These are phyloP conservation scores for Habrosyne pyritoides DNA, from an alignment of 2,888 invertebrate genomes.

Conservation along the genomic window DNA sequence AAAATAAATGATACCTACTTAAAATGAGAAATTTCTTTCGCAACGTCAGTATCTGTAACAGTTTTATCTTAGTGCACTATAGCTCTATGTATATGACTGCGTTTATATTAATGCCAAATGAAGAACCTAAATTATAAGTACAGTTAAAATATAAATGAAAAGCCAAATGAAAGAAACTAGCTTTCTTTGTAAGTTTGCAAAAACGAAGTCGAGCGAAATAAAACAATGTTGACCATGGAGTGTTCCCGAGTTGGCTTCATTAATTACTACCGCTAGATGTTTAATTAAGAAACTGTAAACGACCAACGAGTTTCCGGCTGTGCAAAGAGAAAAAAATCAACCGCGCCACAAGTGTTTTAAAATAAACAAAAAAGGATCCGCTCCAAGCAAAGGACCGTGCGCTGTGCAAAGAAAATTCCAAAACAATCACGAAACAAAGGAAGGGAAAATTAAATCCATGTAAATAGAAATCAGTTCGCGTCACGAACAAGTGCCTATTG, in stretches of 20 bases:
- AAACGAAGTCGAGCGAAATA: constrained; percentile 18
- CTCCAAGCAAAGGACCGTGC: constrained; percentile 15
- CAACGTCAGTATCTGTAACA: constrained; percentile 20
- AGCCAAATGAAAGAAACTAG: neutral
- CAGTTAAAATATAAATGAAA: neutral
- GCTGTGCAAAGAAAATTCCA: constrained; percentile 6
- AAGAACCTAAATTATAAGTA: too few relatives aligned
- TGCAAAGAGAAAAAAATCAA: constrained; percentile 26
- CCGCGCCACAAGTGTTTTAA: constrained; percentile 11
- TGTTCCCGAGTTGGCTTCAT: constrained; percentile 35
- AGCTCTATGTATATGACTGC: too few relatives aligned
- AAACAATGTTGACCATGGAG: constrained; percentile 19
- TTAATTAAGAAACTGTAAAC: constrained; percentile 43
- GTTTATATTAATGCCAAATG: too few relatives aligned
- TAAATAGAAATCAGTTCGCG: constrained; percentile 34
- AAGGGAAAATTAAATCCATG: constrained; percentile 33
- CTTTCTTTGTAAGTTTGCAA: constrained; percentile 10
- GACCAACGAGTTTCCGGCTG: constrained; percentile 23
- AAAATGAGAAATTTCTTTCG: constrained; percentile 28
- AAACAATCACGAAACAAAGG: constrained; percentile 23
- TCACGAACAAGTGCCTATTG: constrained; percentile 32
- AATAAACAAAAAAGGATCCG: constrained; percentile 18
- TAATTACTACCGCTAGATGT: constrained; percentile 42
- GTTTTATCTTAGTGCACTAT: constrained; percentile 19
- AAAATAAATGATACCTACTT: constrained; percentile 33